These are phyloP conservation scores for Acanthis flammea DNA, from an alignment of 2,797 vertebrate species.

Conservation along the genomic window DNA sequence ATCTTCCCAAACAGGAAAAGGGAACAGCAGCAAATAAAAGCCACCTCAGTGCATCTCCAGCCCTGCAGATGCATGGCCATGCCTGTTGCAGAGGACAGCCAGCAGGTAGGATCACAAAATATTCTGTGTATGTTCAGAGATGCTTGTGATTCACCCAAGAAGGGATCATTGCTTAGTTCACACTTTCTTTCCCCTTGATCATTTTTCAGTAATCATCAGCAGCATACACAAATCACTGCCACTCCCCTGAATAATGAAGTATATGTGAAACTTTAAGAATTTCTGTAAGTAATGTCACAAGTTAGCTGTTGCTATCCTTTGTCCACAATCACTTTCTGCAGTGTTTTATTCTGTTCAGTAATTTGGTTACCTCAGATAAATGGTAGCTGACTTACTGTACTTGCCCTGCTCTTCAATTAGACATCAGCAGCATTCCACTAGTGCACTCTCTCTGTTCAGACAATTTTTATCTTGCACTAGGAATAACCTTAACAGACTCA, in stretches of 20 bases:
- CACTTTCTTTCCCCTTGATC: not conserved
- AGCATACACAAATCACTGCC: not conserved
- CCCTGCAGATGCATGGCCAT: not conserved
- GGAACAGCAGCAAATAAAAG: not conserved
- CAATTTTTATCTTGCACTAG: not conserved
- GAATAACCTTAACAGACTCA: not conserved
- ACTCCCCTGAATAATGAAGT: not conserved
- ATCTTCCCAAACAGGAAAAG: not conserved
- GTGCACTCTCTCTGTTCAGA: not conserved
- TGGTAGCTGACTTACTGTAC: not conserved
- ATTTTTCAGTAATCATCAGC: not conserved
- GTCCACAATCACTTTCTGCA: not conserved
- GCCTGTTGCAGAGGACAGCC: not conserved
- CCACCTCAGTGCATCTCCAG: not conserved
- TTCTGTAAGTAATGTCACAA: not conserved
- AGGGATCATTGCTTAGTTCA: not conserved
- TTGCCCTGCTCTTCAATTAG: not conserved
- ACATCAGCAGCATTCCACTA: not conserved
- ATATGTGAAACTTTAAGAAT: not conserved
- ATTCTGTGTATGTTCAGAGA: not conserved
- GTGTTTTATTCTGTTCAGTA: not conserved
- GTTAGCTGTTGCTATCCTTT: not conserved
- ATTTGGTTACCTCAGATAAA: not conserved
- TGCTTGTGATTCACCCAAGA: not conserved
- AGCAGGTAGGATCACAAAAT: constrained; percentile 43